These are phyloP conservation scores for Paracentrotus lividus DNA, from an alignment of 53 echinoderm and acorn worm genomes.

Conservation along the genomic window DNA sequence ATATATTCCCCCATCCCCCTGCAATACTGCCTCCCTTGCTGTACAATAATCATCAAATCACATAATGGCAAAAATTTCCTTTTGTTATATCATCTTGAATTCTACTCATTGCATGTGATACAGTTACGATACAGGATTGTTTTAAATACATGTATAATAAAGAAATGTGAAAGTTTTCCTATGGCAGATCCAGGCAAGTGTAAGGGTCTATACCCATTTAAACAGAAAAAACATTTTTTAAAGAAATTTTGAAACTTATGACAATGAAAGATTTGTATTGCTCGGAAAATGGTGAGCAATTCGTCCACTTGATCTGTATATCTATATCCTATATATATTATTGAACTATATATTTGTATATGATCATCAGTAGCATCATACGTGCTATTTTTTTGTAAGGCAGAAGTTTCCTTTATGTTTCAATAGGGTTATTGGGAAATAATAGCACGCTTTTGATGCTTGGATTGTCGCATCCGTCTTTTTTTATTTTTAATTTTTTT, in stretches of 20 bases:
- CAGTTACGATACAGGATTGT: background rate
- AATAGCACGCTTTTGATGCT: background rate
- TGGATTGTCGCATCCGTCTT: background rate
- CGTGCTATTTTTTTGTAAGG: background rate
- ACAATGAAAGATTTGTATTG: background rate
- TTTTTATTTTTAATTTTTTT: background rate
- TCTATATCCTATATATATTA: slow-evolving; percentile 15
- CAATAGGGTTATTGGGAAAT: background rate
- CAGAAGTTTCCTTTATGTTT: background rate
- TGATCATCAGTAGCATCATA: background rate
- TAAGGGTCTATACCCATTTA: too few relatives aligned
- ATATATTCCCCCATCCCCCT: background rate
- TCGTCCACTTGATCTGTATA: background rate
- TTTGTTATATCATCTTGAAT: background rate
- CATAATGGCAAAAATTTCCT: background rate
- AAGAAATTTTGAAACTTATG: background rate
- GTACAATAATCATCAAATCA: background rate
- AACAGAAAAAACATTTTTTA: too few relatives aligned
- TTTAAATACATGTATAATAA: too few relatives aligned
- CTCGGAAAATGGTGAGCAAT: background rate
- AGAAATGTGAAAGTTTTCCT: too few relatives aligned
- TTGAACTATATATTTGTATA: background rate
- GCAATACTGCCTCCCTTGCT: slow-evolving; percentile 49
- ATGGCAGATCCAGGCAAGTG: too few relatives aligned
- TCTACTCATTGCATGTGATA: background rate